phyloP scores from a whole-genome alignment of 2,888 invertebrate genomes.

The Ormyrus pomaceus region DNA sequence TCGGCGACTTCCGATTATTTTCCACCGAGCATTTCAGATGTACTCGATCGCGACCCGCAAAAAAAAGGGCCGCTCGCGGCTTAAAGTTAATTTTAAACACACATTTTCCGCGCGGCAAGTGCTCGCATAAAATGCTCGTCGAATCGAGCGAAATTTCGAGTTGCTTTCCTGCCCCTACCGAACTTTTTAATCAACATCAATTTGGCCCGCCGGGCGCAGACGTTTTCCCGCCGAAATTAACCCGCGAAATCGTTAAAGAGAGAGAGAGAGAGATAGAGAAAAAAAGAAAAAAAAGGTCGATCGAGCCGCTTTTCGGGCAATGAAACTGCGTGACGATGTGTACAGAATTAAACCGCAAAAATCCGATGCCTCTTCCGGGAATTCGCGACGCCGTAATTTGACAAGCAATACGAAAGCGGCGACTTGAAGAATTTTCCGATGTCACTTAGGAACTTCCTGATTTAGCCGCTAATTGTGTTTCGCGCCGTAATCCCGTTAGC shows the following conservation, averaged over 20 bases:
- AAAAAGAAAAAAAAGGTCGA: not conserved
- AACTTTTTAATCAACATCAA: conserved; percentile 56
- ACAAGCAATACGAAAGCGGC: conserved; percentile 8
- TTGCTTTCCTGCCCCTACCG: not conserved
- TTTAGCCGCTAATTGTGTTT: conserved; percentile 10
- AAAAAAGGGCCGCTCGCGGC: not conserved
- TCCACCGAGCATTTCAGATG: too few relatives aligned
- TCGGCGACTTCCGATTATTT: too few relatives aligned
- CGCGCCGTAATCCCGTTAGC: not conserved
- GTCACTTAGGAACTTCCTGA: not conserved
- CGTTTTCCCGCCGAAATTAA: conserved; percentile 34
- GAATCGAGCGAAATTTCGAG: conserved; percentile 27
- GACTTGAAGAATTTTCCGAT: conserved; percentile 21
- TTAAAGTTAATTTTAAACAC: conserved; percentile 27
- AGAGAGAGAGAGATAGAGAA: not conserved
- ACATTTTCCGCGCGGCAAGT: not conserved
- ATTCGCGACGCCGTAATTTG: conserved; percentile 20
- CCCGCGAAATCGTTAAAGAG: conserved; percentile 24
- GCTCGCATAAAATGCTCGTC: not conserved
- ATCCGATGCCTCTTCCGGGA: not conserved
- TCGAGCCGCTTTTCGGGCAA: not conserved
- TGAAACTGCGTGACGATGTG: not conserved
- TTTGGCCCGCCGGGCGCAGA: conserved; percentile 12
- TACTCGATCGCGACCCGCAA: too few relatives aligned
- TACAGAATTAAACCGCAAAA: conserved; percentile 45